A percentile compares a stretch with the other conserved stretches of the same genome.
Evolutionary conservation across 2,888 invertebrate genomes (phyloP).

Genomic region (Trichopria drosophilae): DNA sequence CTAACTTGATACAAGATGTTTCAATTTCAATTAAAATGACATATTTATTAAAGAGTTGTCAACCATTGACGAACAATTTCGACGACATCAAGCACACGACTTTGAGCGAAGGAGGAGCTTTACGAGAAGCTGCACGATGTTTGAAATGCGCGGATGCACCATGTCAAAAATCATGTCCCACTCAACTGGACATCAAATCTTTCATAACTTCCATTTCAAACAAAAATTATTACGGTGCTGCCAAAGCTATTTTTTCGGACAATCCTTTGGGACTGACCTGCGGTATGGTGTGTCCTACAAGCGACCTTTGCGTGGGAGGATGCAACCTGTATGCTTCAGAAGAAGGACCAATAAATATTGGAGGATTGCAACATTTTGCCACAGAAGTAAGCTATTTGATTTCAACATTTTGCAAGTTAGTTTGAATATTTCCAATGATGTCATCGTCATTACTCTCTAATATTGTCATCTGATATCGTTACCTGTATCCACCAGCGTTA

Average conservation of each 20-base stretch:
- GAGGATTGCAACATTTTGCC: constrained; percentile 96
- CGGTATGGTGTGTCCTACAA: constrained; percentile 99
- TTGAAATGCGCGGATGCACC: constrained; percentile 95
- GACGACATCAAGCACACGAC: constrained; percentile 98
- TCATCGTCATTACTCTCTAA: too few species aligned
- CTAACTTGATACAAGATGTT: too few species aligned
- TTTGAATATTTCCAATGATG: too few species aligned
- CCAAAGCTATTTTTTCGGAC: constrained; percentile 93
- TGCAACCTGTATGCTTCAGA: constrained; percentile 95
- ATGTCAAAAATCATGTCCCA: constrained; percentile 98
- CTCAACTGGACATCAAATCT: constrained; percentile 93
- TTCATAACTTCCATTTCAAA: constrained; percentile 97
- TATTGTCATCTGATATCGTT: too few species aligned
- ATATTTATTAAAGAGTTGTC: constrained; percentile 70
- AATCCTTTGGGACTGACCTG: constrained; percentile 95
- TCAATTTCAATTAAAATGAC: constrained; percentile 18
- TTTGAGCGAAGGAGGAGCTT: constrained; percentile 90
- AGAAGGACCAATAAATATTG: constrained; percentile 98
- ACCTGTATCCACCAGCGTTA: too few species aligned
- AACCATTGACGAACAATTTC: constrained; percentile 82
- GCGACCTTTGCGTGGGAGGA: constrained; percentile 96
- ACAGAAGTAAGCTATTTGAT: constrained; percentile 70
- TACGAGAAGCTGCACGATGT: constrained; percentile 86
- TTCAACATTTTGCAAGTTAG: too few species aligned
- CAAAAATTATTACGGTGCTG: constrained; percentile 98